A percentile compares a stretch with the other conserved stretches of the same genome.
Evolutionary conservation across 2,113 vertebrate species (phyloP).

Genomic region (Vanacampus margaritifer): DNA sequence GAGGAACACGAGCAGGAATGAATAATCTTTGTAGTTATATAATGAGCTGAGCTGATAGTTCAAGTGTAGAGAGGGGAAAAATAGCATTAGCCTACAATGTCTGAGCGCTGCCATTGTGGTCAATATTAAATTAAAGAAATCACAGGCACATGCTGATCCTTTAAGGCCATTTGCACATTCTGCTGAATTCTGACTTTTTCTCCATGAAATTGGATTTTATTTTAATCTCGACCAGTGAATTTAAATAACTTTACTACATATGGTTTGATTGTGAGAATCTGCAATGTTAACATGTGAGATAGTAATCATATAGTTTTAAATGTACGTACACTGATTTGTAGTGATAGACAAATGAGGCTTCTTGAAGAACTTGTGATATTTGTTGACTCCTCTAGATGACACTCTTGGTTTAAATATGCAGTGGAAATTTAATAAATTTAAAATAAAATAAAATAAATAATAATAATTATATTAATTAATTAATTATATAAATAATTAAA

Average conservation of each 20-base stretch:
- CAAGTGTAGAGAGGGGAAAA: conserved; percentile 20
- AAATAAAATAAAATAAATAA: too few relatives aligned
- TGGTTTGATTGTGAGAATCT: not conserved
- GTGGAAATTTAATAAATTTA: too few relatives aligned
- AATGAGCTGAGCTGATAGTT: conserved; percentile 53
- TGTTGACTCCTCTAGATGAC: too few relatives aligned
- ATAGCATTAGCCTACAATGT: not conserved
- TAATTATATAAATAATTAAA: too few relatives aligned
- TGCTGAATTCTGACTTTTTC: conserved; percentile 33
- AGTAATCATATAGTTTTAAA: not conserved
- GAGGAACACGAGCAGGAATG: conserved; percentile 23
- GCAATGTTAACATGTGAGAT: too few relatives aligned
- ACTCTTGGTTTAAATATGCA: too few relatives aligned
- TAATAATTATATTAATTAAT: too few relatives aligned
- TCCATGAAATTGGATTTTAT: conserved; percentile 41
- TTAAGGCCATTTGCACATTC: conserved; percentile 47
- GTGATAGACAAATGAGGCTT: too few relatives aligned
- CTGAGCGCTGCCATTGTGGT: conserved; percentile 39
- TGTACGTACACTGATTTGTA: not conserved
- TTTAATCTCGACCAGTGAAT: conserved; percentile 35
- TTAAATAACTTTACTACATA: not conserved
- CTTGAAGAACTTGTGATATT: too few relatives aligned
- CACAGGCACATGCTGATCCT: conserved; percentile 26
- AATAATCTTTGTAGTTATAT: conserved; percentile 45
- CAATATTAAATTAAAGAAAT: conserved; percentile 50